phyloP scores from a whole-genome alignment of 1,140 invertebrate genomes.

The Papilio polytes region DNA sequence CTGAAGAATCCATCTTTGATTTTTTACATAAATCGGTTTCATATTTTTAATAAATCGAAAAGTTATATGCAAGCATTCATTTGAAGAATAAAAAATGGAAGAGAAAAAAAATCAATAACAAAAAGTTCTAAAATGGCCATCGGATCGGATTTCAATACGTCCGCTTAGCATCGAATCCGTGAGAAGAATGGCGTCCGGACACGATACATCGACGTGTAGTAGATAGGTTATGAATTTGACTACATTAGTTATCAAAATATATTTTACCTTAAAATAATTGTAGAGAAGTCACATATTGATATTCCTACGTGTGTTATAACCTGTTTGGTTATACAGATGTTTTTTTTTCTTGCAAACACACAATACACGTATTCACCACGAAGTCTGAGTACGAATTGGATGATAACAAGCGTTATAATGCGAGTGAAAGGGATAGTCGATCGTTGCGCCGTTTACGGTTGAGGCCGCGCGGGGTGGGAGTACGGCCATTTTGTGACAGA shows the following conservation, averaged over 20 bases:
- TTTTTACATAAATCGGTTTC: neutral
- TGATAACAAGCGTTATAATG: neutral
- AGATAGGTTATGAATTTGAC: neutral
- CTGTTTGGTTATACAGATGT: neutral
- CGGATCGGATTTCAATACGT: neutral
- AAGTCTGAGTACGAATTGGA: neutral
- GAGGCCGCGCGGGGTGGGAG: slow-evolving; percentile 11
- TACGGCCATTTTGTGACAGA: slow-evolving; percentile 8
- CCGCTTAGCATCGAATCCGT: slow-evolving; percentile 4
- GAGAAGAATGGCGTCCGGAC: slow-evolving; percentile 6
- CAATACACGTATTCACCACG: neutral
- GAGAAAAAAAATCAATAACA: neutral
- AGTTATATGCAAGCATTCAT: neutral
- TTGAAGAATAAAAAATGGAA: neutral
- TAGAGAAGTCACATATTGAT: neutral
- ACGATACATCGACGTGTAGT: neutral
- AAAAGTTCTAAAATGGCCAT: neutral
- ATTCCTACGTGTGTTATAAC: neutral
- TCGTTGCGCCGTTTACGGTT: neutral
- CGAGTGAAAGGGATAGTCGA: slow-evolving; percentile 15
- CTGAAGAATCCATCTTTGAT: neutral
- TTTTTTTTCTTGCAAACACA: neutral
- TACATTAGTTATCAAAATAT: neutral
- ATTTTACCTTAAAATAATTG: slow-evolving; percentile 4
- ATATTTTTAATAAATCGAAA: neutral